Conservation (phyloP, 2,113 vertebrate genomes). For the Cranoglanis bouderius region DNA sequence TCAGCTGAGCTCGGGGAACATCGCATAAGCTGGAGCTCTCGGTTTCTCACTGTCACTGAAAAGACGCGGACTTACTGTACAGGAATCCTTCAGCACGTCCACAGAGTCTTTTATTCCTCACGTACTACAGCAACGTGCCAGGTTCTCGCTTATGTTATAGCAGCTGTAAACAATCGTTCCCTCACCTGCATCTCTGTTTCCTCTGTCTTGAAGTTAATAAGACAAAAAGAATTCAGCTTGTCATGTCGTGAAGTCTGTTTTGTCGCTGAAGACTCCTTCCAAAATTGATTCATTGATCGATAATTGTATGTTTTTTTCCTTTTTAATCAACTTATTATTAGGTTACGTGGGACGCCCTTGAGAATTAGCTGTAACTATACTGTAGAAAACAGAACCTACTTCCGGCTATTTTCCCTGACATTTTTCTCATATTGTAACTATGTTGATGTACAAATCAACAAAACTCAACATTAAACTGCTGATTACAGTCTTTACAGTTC, state of each 20-base stretch:
- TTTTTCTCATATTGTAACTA: not conserved
- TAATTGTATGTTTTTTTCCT: not conserved
- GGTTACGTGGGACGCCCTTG: not conserved
- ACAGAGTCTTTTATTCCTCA: not conserved
- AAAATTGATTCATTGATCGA: not conserved
- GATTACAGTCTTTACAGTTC: not conserved
- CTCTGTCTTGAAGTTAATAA: not conserved
- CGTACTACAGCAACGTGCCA: not conserved
- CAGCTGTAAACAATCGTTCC: not conserved
- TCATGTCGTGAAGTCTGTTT: not conserved
- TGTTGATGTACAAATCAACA: not conserved
- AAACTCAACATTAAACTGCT: not conserved
- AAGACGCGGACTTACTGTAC: not conserved
- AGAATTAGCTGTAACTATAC: not conserved
- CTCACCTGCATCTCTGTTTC: not conserved
- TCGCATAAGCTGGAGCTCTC: not conserved
- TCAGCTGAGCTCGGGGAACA: conserved; percentile 7
- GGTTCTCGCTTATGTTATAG: not conserved
- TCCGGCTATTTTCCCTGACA: not conserved
- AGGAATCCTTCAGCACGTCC: not conserved
- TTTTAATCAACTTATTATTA: not conserved
- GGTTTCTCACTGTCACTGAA: not conserved
- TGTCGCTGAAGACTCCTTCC: not conserved
- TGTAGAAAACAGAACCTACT: not conserved
- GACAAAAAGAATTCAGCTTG: not conserved